Evolutionary conservation across 2,113 vertebrate genomes (phyloP).

Genomic region (Rhadina sibilatrix): DNA sequence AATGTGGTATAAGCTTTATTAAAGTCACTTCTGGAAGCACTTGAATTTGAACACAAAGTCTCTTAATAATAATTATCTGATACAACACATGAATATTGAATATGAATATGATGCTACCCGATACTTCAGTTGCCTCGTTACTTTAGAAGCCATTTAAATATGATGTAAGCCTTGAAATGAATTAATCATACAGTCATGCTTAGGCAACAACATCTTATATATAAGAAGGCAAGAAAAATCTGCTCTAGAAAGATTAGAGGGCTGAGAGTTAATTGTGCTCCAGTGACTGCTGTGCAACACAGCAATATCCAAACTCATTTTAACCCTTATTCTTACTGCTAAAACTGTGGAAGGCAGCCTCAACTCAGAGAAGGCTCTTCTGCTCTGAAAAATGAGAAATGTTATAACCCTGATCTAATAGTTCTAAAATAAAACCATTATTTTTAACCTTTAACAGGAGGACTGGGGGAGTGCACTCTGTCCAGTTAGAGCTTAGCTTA

Average conservation of each 20-base stretch:
- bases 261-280: slow-evolving; percentile 1
- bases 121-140: background rate
- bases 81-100: background rate
- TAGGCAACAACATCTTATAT: background rate
- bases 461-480: background rate
- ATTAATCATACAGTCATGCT: background rate
- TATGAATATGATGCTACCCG: background rate
- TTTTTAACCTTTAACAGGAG: background rate
- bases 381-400: background rate
- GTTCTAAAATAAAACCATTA: background rate
- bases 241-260: background rate
- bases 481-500: background rate
- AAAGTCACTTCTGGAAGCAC: background rate
- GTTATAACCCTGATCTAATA: background rate
- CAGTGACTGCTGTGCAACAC: background rate
- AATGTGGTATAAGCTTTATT: background rate
- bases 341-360: background rate
- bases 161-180: background rate
- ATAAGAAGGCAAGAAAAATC: background rate
- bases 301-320: background rate
- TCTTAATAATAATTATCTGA: slow-evolving; percentile 8
- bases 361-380: background rate
- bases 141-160: background rate
- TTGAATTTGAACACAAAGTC: background rate
- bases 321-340: background rate